Base-by-base conservation (phyloP, 2,888 invertebrate species). In the Pollenia griseotomentosa region DNA sequence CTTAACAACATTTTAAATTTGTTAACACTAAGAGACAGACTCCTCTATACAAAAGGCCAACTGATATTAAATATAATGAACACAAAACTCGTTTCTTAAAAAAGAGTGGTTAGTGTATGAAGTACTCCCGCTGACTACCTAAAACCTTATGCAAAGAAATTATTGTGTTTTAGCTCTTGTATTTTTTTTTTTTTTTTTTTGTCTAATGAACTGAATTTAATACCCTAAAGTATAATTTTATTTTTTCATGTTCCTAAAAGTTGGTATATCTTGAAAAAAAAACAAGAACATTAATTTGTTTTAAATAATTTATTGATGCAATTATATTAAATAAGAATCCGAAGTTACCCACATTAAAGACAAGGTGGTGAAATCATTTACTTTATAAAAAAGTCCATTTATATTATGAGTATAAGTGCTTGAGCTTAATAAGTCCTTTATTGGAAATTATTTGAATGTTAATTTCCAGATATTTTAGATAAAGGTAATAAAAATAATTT, bases 261-360 rank as follows among this genome's bases (percentile, higher is more conserved):
- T 46, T 57, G 44, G n/a, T 46, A 33, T 19, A 2, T 19, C 1
- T 33, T 2, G 42, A n/a, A 40, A 10, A 19, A 51, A 63, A 51
- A 46, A 57, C 33, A 40, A 46, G 33, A 68, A 65, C 83, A 48
- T 55, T 77, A 83, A 83, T 77, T 77, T 75, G 77, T 70, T 83
- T 77, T 83, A 77, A 83, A 83, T 83, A 77, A 83, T 83, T 83
- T 83, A 83, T 83, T 55, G 71, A 46, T 71, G 70, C 77, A 77
- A 83, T 83, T 83, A 83, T 40, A 63, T 48, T 83, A 53, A 83
- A 83, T 77, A 70, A 63, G 63, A 63, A 83, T 70, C 70, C 70
- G 53, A 83, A 83, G 65, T 61, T 77, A 71, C 63, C 83, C 51
- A 75, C 42, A 63, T 63, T 75, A 42, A 19, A 33, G 33, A 51